Evolutionary conservation across 2,113 vertebrate genomes (phyloP).

Genomic region (Pelobates fuscus): DNA sequence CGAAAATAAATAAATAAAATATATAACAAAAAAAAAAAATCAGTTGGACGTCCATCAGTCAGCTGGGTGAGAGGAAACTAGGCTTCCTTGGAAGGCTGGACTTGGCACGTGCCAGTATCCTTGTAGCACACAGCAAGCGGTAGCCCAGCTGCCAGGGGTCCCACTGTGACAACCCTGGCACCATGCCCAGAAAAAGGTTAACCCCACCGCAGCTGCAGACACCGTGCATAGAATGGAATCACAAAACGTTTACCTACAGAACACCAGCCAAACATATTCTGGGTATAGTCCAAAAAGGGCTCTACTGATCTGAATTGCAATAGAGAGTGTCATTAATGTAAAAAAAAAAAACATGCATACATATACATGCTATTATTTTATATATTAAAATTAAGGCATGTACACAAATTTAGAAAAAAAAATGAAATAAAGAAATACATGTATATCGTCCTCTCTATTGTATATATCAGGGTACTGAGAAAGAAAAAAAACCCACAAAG

Average conservation of each 20-base stretch:
- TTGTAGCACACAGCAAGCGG: constrained; percentile 42
- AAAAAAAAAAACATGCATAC: too few relatives aligned
- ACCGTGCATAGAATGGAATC: constrained; percentile 14
- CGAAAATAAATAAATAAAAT: too few relatives aligned
- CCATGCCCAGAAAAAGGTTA: constrained; percentile 48
- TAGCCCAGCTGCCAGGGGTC: constrained; percentile 48
- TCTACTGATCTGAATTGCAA: too few relatives aligned
- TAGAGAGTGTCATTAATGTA: too few relatives aligned
- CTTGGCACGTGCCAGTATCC: constrained; percentile 47
- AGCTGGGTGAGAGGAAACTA: constrained; percentile 34
- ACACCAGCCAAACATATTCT: neutral
- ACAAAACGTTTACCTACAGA: constrained; percentile 8
- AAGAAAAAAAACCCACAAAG: too few relatives aligned
- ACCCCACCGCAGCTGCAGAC: constrained; percentile 40
- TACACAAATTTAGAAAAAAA: too few relatives aligned
- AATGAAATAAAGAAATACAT: too few relatives aligned
- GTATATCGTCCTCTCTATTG: too few relatives aligned
- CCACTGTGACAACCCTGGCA: constrained; percentile 47
- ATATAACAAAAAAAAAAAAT: neutral
- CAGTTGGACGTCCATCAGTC: constrained; percentile 16
- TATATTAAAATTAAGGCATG: too few relatives aligned
- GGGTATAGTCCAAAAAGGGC: neutral
- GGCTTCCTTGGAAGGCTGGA: constrained; percentile 42
- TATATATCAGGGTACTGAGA: too few relatives aligned
- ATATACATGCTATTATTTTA: too few relatives aligned